These are phyloP conservation scores for Typhlichthys eigenmanni DNA, from an alignment of 2,797 vertebrate species.

Conservation along the genomic window DNA sequence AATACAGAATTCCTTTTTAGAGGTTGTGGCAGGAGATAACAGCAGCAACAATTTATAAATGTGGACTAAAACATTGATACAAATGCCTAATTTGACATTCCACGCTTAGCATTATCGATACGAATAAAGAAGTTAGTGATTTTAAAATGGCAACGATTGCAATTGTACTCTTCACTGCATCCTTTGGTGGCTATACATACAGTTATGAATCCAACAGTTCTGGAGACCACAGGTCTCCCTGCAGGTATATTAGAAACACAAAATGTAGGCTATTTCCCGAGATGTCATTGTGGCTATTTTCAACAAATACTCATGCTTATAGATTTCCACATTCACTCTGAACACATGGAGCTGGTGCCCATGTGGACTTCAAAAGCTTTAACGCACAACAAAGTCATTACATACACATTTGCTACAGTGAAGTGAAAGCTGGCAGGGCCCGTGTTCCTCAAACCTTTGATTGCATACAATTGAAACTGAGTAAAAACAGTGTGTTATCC, in stretches of 20 bases:
- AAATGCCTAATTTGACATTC: constrained; percentile 25
- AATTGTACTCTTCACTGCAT: constrained; percentile 29
- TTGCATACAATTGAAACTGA: constrained; percentile 52
- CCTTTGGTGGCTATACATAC: constrained; percentile 4
- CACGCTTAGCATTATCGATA: constrained; percentile 14
- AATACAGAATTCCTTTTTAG: background rate
- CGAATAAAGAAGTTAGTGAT: constrained; percentile 21
- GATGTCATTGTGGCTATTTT: constrained; percentile 3
- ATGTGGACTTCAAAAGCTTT: constrained; percentile 14
- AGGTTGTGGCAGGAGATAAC: background rate
- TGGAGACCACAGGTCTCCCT: background rate
- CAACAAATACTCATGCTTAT: background rate
- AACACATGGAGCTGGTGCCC: constrained; percentile 5
- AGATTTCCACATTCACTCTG: background rate
- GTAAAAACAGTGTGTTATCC: constrained; percentile 42
- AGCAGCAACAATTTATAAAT: constrained; percentile 7
- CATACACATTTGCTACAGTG: constrained; percentile 36
- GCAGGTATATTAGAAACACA: background rate
- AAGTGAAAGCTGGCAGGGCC: constrained; percentile 28
- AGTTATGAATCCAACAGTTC: constrained; percentile 1
- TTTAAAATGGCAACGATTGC: constrained; percentile 25
- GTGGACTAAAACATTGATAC: background rate
- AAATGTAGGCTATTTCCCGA: constrained; percentile 1
- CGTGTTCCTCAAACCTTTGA: constrained; percentile 35
- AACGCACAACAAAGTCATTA: constrained; percentile 10